A percentile compares a stretch with the other conserved stretches of the same genome.
These are phyloP conservation scores for Mimumesa dahlbomi DNA, from an alignment of 2,888 invertebrate genomes.

Conservation along the genomic window DNA sequence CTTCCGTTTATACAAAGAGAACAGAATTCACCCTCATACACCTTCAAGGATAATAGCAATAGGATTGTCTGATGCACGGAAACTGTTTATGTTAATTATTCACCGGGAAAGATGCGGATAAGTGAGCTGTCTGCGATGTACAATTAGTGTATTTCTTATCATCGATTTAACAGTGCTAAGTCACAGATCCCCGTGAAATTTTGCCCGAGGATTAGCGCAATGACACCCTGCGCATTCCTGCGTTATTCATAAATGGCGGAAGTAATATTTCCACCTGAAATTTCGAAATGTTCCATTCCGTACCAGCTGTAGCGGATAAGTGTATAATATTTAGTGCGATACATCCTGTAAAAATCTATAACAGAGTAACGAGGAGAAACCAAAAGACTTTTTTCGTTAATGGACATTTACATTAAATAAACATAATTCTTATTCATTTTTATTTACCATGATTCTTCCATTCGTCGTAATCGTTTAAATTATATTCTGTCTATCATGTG, in stretches of 20 bases:
- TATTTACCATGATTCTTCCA: constrained; percentile 11
- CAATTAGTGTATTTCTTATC: constrained; percentile 4
- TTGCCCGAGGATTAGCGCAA: neutral
- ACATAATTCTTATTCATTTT: constrained; percentile 21
- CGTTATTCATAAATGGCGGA: too few species aligned
- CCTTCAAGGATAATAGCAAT: too few species aligned
- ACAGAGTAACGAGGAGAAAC: constrained; percentile 14
- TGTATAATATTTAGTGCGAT: neutral
- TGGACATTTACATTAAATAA: constrained; percentile 22
- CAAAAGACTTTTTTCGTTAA: constrained; percentile 30
- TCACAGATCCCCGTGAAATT: neutral
- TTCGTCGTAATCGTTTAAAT: neutral
- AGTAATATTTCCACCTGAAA: too few species aligned
- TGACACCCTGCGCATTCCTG: too few species aligned
- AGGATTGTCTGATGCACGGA: neutral
- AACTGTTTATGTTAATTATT: neutral
- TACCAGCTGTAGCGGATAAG: neutral
- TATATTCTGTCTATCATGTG: neutral
- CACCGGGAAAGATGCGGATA: neutral
- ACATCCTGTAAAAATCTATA: neutral
- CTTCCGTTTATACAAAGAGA: too few species aligned
- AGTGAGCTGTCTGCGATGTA: neutral
- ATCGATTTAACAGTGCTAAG: neutral
- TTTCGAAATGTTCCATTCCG: too few species aligned
- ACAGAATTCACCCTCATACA: too few species aligned